Percentiles rank a stretch among this genome's conserved stretches.
Conservation (phyloP, 23 tunicate genomes). For the Halocynthia aurantium region DNA sequence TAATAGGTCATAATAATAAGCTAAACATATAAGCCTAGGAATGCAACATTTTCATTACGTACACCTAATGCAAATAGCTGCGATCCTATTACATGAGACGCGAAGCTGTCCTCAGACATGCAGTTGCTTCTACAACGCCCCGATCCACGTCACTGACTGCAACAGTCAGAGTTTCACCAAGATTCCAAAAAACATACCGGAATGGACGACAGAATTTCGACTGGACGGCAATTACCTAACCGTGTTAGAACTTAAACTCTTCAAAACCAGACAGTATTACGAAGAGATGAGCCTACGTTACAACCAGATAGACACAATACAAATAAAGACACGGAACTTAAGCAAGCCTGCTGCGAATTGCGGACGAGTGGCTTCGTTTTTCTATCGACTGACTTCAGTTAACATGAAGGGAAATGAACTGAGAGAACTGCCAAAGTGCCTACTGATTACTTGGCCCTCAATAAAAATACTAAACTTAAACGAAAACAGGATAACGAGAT, state of each 20-base stretch:
- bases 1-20: too few species aligned
- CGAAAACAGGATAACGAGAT: constrained; percentile 33
- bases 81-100: too few species aligned
- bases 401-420: constrained; percentile 59
- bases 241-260: constrained; percentile 25
- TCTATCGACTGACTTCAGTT: constrained; percentile 30
- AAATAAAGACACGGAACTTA: not conserved
- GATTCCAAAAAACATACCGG: constrained; percentile 56
- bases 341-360: not conserved
- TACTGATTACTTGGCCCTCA: constrained; percentile 41
- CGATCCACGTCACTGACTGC: constrained; percentile 66
- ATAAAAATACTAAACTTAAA: constrained; percentile 44
- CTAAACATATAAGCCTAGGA: too few species aligned
- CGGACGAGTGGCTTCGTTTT: constrained; percentile 18
- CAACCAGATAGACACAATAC: constrained; percentile 29
- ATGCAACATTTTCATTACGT: too few species aligned
- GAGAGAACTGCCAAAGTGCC: constrained; percentile 58
- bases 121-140: constrained; percentile 55
- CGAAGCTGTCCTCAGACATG: constrained; percentile 51
- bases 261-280: constrained; percentile 51
- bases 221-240: constrained; percentile 69
- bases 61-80: too few species aligned
- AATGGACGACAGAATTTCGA: constrained; percentile 70
- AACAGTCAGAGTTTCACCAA: constrained; percentile 34
- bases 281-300: constrained; percentile 64